phyloP scores from a whole-genome alignment of 2,113 vertebrate genomes.

The Aix galericulata region DNA sequence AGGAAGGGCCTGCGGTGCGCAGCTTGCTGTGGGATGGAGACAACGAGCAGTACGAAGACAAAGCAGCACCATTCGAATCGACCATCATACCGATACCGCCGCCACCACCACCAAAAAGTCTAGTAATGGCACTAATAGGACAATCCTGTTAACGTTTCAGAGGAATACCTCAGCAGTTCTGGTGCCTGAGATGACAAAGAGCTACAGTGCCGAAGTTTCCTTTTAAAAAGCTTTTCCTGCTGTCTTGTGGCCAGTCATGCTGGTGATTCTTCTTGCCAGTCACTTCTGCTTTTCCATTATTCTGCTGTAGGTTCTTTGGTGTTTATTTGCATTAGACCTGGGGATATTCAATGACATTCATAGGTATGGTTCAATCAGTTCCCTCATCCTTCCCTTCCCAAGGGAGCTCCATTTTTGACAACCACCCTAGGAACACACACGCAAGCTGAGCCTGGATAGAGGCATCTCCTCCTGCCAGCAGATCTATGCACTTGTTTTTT shows the following conservation, averaged over 20 bases:
- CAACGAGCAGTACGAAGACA: not conserved
- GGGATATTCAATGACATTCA: not conserved
- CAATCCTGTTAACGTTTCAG: not conserved
- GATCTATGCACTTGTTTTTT: not conserved
- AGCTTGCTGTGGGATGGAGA: not conserved
- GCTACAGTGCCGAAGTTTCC: not conserved
- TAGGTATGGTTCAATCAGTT: not conserved
- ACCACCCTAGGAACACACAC: accelerated
- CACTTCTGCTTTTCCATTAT: not conserved
- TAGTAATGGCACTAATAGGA: not conserved
- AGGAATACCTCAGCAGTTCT: not conserved
- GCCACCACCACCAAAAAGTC: too few relatives aligned
- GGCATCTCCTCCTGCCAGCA: not conserved
- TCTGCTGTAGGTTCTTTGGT: not conserved
- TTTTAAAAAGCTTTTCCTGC: not conserved
- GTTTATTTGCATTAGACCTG: not conserved
- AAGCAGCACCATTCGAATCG: not conserved
- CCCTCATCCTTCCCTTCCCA: not conserved
- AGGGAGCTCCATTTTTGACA: not conserved
- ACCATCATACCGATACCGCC: not conserved
- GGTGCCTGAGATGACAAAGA: not conserved
- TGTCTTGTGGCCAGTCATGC: not conserved
- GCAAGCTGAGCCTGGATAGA: not conserved
- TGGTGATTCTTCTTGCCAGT: not conserved
- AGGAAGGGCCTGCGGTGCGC: not conserved